Evolutionary conservation across 2,888 invertebrate genomes (phyloP), one percentile per base, ranked within the genome.

Genomic region (Oxycera nigricornis): DNA sequence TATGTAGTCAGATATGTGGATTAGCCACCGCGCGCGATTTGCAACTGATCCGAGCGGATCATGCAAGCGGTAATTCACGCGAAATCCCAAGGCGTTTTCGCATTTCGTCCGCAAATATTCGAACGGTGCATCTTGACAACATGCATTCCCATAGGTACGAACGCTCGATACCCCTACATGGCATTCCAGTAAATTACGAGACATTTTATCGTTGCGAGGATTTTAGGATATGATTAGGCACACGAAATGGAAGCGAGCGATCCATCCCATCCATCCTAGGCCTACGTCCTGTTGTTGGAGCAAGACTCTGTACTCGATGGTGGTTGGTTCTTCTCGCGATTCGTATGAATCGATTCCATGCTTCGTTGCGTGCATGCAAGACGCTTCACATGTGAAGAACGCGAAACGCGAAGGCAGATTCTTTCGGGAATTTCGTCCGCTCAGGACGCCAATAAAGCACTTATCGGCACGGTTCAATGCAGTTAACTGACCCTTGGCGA

Each of bases 21-120:
- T 65, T 65, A 65, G 70, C 70, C 70, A 70, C 70, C 70, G 70
- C 59, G 35, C 68, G 50, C 59, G 59, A 59, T 72, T 72, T 50
- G 46, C 28, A 52, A 68, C 72, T 26, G 59, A 57, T 59, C 57
- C 72, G 72, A 72, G 22, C 35, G 39, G 61, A 50, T 73, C 73
- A 73, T 73, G 73, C 73, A 73, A 73, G 73, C 26, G 41, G 73
- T 73, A 73, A 73, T 73, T 73, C 73, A 73, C 73, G 73, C 73
- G 73, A 73, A 72, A 59, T 72, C 70, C 70, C 70, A 52, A 70
- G 65, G 52, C 55, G 31, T 70, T 30, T 70, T 70, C 55, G 52
- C 55, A 50, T 52, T 70, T 65, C 14, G 41, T 65, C 39, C 11
- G n/a, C n/a, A n/a, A n/a, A 46, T 35, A 50, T 41, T 41, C 41